Base-by-base conservation (phyloP, 1,140 invertebrate species). In the Holcopasites calliopsidis region DNA sequence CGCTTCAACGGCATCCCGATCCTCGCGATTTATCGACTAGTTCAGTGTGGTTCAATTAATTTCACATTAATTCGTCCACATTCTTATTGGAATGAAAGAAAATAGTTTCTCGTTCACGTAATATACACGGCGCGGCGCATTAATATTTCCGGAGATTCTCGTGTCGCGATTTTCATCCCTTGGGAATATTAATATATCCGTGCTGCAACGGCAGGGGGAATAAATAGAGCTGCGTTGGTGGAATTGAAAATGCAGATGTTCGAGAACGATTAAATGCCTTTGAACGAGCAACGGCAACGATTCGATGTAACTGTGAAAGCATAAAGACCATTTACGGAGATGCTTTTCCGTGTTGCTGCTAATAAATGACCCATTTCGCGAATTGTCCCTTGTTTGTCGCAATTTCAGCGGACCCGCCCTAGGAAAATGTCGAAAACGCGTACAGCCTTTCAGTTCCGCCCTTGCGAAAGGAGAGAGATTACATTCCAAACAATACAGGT, bases 111-210 rank as follows among this genome's bases (percentile, higher is more conserved):
- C 33, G 33, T 8, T 52, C 5, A 16, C 26, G 21, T 7, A 21
- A 49, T 60, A 38, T n/a, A 18, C 13, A 52, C 5, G 6, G 18
- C 16, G 28, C 16, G 2, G 38, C 64, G 38, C 35, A 26, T 79
- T 57, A 62, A 23, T 72, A 77, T 77, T 77, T 71, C 50, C 28
- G 18, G 21, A 13, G 3, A 16, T 23, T 50, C 8, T 60, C 33
- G 26, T 16, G 21, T 64, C 18, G 10, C 42, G 33, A 71, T 60
- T 38, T 42, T 18, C 68, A 44, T n/a, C 23, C 2, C 23, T 21
- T n/a, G 3, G 11, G 6, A 62, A 77, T 28, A 49, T 60, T 66
- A 47, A 31, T 77, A 5, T n/a, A 38, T 21, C 6, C 3, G 38
- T 0, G 6, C 8, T 11, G 0, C 10, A 13, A 11, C 16, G 10